Percentiles rank a stretch among this genome's conserved stretches.
Evolutionary conservation across 1,140 invertebrate species (phyloP).

Genomic region (Whitmania pigra): DNA sequence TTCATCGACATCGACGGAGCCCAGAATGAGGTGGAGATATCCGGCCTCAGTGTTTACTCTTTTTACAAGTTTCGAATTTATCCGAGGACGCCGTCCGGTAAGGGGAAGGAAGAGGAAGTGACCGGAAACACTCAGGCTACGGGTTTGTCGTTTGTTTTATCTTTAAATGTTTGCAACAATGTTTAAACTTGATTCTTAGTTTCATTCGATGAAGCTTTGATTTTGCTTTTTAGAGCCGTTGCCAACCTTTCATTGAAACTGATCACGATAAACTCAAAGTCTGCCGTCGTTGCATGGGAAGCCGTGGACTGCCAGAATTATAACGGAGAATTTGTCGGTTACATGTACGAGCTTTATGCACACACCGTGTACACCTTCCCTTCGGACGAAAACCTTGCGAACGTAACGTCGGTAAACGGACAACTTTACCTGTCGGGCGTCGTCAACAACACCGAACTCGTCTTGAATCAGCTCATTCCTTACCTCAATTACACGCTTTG

Average conservation of each 20-base stretch:
- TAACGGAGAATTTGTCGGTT: constrained; percentile 3
- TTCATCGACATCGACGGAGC: constrained; percentile 8
- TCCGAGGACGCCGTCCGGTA: constrained; percentile 14
- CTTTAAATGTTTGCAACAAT: neutral
- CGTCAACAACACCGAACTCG: constrained; percentile 18
- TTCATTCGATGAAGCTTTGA: neutral
- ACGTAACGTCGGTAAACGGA: neutral
- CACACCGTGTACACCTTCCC: constrained; percentile 7
- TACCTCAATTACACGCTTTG: constrained; percentile 20
- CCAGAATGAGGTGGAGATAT: constrained; percentile 9
- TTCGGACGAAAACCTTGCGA: neutral
- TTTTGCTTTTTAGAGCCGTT: neutral
- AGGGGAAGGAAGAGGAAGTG: constrained; percentile 7
- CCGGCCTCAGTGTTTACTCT: constrained; percentile 4
- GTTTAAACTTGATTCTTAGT: neutral
- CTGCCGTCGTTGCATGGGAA: neutral
- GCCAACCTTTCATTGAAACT: neutral
- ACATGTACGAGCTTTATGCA: neutral
- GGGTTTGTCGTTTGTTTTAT: constrained; percentile 4
- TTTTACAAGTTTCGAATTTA: constrained; percentile 18
- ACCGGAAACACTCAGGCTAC: constrained; percentile 12
- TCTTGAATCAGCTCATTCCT: constrained; percentile 18
- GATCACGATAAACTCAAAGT: neutral
- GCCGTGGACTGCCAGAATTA: constrained; percentile 7
- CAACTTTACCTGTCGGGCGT: neutral